Conservation (phyloP, 2,113 vertebrate species). For the human region DNA sequence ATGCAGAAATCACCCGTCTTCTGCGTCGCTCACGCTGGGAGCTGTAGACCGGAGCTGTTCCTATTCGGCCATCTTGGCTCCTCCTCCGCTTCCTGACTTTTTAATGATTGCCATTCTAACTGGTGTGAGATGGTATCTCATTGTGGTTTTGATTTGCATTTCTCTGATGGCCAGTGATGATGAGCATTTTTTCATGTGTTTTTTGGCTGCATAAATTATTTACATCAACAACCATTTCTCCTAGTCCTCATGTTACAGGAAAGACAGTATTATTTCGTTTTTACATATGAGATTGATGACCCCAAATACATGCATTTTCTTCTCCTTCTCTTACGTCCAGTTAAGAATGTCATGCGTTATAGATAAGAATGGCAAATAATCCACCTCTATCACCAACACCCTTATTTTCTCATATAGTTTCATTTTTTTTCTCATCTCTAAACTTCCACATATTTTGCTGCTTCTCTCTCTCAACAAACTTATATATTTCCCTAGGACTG, state of each 20-base stretch:
- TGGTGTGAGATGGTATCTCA: no score
- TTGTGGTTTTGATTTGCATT: no score
- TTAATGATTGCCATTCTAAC: no score
- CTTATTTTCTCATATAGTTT: not conserved
- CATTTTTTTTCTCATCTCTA: not conserved
- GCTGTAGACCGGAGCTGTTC: no score
- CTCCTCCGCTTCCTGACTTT: no score
- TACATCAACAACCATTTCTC: not conserved
- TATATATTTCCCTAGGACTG: not conserved
- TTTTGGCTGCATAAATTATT: not conserved
- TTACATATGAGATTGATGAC: not conserved
- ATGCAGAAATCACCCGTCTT: no score
- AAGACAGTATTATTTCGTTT: not conserved
- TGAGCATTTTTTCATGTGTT: no score
- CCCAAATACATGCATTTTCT: fast-evolving
- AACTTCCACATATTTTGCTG: not conserved
- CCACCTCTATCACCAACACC: not conserved
- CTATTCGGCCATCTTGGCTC: no score
- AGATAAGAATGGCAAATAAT: not conserved
- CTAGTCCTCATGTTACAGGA: not conserved
- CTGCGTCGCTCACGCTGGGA: no score
- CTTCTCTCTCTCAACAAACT: not conserved
- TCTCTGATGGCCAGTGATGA: no score
- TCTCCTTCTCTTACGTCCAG: not conserved
- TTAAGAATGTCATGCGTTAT: not conserved